phyloP scores from a whole-genome alignment of 2,113 vertebrate species.

The Microtus montanus region DNA sequence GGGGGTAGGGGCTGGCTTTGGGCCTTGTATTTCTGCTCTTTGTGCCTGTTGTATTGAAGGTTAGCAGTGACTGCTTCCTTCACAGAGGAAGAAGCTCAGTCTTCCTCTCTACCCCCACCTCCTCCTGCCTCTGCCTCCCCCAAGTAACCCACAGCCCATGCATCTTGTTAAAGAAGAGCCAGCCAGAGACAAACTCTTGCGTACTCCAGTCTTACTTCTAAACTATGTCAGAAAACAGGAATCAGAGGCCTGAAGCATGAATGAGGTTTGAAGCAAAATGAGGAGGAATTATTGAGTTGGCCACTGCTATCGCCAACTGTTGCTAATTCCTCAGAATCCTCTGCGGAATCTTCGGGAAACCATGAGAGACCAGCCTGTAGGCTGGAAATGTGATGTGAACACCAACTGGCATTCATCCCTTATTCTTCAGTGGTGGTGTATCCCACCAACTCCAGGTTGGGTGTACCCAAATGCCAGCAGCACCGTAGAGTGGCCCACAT shows the following conservation, averaged over 20 bases:
- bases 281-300: background rate
- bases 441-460: background rate
- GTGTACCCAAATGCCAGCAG: background rate
- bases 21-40: background rate
- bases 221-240: background rate
- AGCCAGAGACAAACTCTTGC: background rate
- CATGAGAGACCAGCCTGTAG: background rate
- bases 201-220: background rate
- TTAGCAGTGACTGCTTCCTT: background rate
- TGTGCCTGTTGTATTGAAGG: background rate
- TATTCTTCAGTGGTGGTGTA: background rate
- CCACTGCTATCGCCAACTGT: background rate
- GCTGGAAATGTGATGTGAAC: background rate
- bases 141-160: background rate
- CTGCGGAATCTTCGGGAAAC: background rate
- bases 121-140: background rate
- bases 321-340: background rate
- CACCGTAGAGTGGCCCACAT: fast-evolving
- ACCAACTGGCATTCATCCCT: fast-evolving
- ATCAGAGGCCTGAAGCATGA: background rate
- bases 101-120: background rate
- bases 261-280: background rate
- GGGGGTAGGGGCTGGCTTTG: background rate
- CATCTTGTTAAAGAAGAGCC: background rate
- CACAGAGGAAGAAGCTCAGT: background rate